A percentile compares a stretch with the other conserved stretches of the same genome.
Conservation (phyloP, 2,888 invertebrate species). For the Spodoptera littoralis region DNA sequence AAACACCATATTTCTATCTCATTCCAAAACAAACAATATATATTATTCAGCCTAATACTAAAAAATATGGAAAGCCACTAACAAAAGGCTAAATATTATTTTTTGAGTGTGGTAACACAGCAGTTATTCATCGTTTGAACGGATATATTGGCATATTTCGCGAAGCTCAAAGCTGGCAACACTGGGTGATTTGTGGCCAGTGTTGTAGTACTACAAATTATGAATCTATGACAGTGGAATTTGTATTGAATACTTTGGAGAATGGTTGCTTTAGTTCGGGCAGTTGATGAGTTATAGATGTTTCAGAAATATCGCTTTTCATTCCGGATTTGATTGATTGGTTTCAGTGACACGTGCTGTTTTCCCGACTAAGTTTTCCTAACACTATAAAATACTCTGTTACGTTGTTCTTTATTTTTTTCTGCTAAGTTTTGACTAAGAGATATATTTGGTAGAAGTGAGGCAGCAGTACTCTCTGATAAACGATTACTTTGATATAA, state of each 20-base stretch:
- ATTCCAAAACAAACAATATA: constrained; percentile 15
- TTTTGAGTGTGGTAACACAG: constrained; percentile 57
- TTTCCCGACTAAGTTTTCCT: too few relatives aligned
- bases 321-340: background rate
- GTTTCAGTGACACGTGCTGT: too few relatives aligned
- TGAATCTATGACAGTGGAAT: constrained; percentile 30
- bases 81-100: constrained; percentile 57
- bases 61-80: constrained; percentile 26
- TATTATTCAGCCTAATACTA: constrained; percentile 28
- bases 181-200: constrained; percentile 59
- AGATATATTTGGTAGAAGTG: too few relatives aligned
- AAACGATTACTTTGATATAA: too few relatives aligned
- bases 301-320: constrained; percentile 15
- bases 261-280: constrained; percentile 35
- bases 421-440: too few relatives aligned
- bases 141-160: constrained; percentile 64
- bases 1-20: constrained; percentile 14
- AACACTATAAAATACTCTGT: too few relatives aligned
- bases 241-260: constrained; percentile 44
- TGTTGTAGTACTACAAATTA: constrained; percentile 51
- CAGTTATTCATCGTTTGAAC: constrained; percentile 58
- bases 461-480: too few relatives aligned
- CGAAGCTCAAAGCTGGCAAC: constrained; percentile 59
- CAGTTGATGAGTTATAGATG: constrained; percentile 2
- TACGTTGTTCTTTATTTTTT: too few relatives aligned